A percentile compares a stretch with the other conserved stretches of the same genome.
Evolutionary conservation across 2,113 vertebrate genomes (phyloP).

Genomic region (Austrofundulus limnaeus): DNA sequence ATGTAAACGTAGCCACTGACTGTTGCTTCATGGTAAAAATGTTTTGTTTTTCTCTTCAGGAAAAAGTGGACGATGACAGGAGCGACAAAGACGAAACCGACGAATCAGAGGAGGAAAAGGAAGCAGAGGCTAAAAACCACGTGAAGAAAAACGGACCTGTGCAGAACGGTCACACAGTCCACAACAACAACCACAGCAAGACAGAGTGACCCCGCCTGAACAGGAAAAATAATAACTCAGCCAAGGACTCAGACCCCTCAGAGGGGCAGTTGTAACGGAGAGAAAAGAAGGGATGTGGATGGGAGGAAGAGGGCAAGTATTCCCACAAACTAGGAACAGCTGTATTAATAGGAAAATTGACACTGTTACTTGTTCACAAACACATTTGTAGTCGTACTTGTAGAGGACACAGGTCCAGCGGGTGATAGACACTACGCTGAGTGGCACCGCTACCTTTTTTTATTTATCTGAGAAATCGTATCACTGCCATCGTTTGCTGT

Average conservation of each 20-base stretch:
- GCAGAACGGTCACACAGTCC: slow-evolving; percentile 83
- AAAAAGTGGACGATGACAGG: slow-evolving; percentile 88
- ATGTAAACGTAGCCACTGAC: too few species aligned
- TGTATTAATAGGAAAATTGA: slow-evolving; percentile 44
- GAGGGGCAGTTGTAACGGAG: slow-evolving; percentile 29
- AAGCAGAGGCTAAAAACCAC: slow-evolving; percentile 72
- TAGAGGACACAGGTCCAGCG: slow-evolving; percentile 48
- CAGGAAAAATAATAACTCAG: slow-evolving; percentile 6
- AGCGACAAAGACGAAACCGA: slow-evolving; percentile 94
- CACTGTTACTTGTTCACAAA: slow-evolving; percentile 54
- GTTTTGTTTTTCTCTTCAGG: slow-evolving; percentile 47
- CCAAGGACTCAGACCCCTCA: slow-evolving; percentile 54
- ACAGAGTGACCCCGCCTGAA: slow-evolving; percentile 60
- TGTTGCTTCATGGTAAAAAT: too few species aligned
- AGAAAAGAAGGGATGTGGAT: slow-evolving; percentile 5
- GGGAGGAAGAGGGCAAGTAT: slow-evolving; percentile 11
- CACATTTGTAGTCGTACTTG: slow-evolving; percentile 33
- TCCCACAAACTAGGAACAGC: slow-evolving; percentile 47
- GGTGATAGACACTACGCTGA: slow-evolving; percentile 50
- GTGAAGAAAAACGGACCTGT: slow-evolving; percentile 81
- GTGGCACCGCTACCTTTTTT: slow-evolving; percentile 16
- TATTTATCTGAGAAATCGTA: slow-evolving; percentile 26
- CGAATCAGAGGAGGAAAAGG: slow-evolving; percentile 86
- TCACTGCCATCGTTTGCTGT: slow-evolving; percentile 28
- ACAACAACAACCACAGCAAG: slow-evolving; percentile 91